Conservation (phyloP, 2,797 vertebrate genomes). For the Molossus molossus region DNA sequence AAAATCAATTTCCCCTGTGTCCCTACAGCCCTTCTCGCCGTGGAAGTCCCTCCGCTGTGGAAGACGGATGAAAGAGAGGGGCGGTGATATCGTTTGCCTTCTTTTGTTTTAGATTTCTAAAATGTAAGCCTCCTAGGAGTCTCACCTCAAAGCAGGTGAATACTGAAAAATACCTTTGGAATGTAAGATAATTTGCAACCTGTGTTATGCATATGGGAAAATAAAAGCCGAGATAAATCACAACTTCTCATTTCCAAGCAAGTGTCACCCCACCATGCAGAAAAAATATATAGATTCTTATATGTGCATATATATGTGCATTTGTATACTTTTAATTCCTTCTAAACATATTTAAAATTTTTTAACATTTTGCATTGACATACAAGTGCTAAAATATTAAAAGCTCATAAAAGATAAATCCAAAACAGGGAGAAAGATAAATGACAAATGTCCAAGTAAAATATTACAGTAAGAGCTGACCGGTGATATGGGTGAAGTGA, state of each 20-base stretch:
- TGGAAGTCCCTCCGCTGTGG: background rate
- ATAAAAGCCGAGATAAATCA: constrained; percentile 69
- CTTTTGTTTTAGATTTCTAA: constrained; percentile 54
- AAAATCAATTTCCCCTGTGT: constrained; percentile 21
- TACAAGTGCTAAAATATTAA: constrained; percentile 37
- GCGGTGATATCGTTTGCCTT: background rate
- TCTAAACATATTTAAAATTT: constrained; percentile 35
- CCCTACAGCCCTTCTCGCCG: background rate
- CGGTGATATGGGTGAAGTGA: background rate
- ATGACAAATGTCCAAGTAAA: constrained; percentile 47
- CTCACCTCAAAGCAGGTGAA: constrained; percentile 49
- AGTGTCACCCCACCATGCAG: background rate
- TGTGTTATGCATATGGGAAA: background rate
- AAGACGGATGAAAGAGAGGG: background rate
- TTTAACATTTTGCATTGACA: background rate
- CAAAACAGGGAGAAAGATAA: constrained; percentile 7
- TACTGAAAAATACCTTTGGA: constrained; percentile 47
- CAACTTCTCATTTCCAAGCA: constrained; percentile 57
- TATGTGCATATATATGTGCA: background rate
- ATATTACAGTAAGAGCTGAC: constrained; percentile 37
- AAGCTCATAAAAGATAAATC: constrained; percentile 32
- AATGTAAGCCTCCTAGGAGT: background rate
- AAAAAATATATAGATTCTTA: constrained; percentile 66
- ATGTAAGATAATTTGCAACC: constrained; percentile 23
- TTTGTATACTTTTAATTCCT: background rate